Conservation (phyloP, 1,140 invertebrate species). For the Penaeus vannamei region DNA sequence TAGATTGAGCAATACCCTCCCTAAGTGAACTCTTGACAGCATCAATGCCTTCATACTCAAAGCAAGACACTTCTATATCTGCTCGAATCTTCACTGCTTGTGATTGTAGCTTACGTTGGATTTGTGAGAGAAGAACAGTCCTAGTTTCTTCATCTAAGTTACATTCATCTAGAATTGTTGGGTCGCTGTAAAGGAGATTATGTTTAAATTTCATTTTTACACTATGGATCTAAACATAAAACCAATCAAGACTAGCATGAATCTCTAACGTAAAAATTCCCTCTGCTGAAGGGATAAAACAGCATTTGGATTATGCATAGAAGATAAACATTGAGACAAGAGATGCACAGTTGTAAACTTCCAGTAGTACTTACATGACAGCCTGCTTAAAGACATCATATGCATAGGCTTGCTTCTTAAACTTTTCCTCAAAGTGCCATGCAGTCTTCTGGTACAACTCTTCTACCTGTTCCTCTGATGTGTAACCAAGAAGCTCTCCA, state of each 20-base stretch:
- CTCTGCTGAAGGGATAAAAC: too few species aligned
- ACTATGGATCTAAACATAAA: not conserved
- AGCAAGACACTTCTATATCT: conserved; percentile 98
- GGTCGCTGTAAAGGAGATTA: conserved; percentile 79
- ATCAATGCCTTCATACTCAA: conserved; percentile 99
- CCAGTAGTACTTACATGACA: conserved; percentile 83
- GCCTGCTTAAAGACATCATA: conserved; percentile 99
- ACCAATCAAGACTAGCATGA: not conserved
- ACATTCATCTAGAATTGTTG: conserved; percentile 95
- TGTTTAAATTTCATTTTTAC: not conserved
- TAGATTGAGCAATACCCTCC: conserved; percentile 92
- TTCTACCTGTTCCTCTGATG: conserved; percentile 92
- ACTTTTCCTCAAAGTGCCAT: conserved; percentile 98
- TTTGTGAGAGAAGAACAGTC: conserved; percentile 93
- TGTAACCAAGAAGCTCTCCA: conserved; percentile 93
- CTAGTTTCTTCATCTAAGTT: conserved; percentile 94
- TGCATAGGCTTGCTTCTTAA: conserved; percentile 94
- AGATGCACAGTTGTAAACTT: not conserved
- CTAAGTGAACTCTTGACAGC: conserved; percentile 95
- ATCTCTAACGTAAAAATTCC: too few species aligned
- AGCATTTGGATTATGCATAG: too few species aligned
- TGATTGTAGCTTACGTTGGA: conserved; percentile 95
- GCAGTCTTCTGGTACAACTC: conserved; percentile 98
- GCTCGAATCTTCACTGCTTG: conserved; percentile 98
- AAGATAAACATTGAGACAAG: not conserved